Evolutionary conservation across 2,797 vertebrate species (phyloP).

Genomic region (Microctenopoma lineatum): DNA sequence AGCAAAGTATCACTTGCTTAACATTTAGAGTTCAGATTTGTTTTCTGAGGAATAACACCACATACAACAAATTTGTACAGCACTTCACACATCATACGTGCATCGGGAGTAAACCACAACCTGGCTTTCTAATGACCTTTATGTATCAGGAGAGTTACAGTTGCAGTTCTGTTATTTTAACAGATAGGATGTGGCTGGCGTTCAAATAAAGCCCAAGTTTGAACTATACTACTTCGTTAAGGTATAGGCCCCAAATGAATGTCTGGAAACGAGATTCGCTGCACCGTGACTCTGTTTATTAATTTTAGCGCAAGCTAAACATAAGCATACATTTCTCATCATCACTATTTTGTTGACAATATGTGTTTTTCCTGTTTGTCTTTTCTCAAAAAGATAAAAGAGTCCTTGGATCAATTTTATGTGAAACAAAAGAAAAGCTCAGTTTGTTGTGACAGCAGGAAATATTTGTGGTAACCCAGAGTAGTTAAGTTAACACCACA

Average conservation of each 20-base stretch:
- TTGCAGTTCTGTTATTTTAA: slow-evolving; percentile 49
- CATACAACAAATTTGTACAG: neutral
- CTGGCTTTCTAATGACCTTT: slow-evolving; percentile 42
- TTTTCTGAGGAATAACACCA: neutral
- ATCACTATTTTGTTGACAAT: neutral
- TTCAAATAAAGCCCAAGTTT: slow-evolving; percentile 45
- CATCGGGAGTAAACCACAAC: slow-evolving; percentile 25
- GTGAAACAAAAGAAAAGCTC: slow-evolving; percentile 3
- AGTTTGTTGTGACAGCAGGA: slow-evolving; percentile 19
- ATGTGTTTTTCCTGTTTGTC: too few relatives aligned
- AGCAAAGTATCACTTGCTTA: neutral
- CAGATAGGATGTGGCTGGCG: slow-evolving; percentile 28
- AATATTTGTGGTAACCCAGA: neutral
- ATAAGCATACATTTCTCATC: neutral
- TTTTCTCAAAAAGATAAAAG: too few relatives aligned
- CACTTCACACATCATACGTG: neutral
- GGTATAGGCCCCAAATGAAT: slow-evolving; percentile 20
- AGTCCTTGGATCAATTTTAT: neutral
- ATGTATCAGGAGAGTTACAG: slow-evolving; percentile 42
- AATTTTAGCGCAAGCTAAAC: slow-evolving; percentile 2
- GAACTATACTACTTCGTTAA: slow-evolving; percentile 36
- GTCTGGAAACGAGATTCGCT: slow-evolving; percentile 4
- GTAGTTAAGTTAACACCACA: neutral
- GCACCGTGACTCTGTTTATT: neutral
- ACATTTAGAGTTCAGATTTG: slow-evolving; percentile 16